Evolutionary conservation across 2,888 invertebrate species (phyloP).

Genomic region (Hedya salicella): DNA sequence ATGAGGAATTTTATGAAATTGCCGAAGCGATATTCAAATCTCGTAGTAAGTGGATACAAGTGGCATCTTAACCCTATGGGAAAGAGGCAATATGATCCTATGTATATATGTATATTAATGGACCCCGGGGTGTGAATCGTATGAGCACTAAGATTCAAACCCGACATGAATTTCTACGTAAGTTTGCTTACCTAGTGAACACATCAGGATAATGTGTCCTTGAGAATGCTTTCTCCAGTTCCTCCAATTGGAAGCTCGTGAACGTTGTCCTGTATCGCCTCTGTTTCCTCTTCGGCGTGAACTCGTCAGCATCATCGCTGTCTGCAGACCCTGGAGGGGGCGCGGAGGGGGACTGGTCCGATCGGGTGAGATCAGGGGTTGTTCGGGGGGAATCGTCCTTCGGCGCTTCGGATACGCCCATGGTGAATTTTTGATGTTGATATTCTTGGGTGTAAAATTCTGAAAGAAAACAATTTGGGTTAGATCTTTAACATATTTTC

Average conservation of each 20-base stretch:
- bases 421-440: constrained; percentile 66
- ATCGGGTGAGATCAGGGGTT: constrained; percentile 72
- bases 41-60: too few species aligned
- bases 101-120: too few species aligned
- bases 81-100: too few species aligned
- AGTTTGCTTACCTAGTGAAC: constrained; percentile 91
- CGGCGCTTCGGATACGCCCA: constrained; percentile 73
- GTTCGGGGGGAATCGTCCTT: constrained; percentile 78
- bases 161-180: too few species aligned
- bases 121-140: too few species aligned
- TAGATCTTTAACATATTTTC: background rate
- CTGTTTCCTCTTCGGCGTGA: constrained; percentile 95
- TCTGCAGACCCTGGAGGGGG: constrained; percentile 85
- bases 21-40: too few species aligned
- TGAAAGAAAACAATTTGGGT: constrained; percentile 57
- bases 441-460: constrained; percentile 75
- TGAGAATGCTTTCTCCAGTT: constrained; percentile 98
- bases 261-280: constrained; percentile 97
- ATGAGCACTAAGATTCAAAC: too few species aligned
- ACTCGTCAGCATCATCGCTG: constrained; percentile 90
- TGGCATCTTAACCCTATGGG: too few species aligned
- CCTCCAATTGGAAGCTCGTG: constrained; percentile 97
- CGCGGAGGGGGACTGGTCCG: constrained; percentile 78
- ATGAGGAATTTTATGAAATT: too few species aligned
- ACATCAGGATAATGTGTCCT: constrained; percentile 99